phyloP scores from a whole-genome alignment of 2,888 invertebrate genomes.

The Nephrotoma appendiculata region DNA sequence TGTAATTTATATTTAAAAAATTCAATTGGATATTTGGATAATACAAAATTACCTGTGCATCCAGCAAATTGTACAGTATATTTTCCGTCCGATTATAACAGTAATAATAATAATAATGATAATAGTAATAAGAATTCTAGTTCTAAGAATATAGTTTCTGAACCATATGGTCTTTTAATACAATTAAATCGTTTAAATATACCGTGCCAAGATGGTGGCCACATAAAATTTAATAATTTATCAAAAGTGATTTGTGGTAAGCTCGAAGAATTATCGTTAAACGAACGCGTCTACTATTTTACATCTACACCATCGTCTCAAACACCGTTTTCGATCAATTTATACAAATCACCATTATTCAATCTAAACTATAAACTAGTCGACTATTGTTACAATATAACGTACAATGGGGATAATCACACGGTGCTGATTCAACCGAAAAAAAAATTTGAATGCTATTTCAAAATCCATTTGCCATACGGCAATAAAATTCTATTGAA shows the following conservation, averaged over 20 bases:
- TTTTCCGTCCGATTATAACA: slow-evolving; percentile 18
- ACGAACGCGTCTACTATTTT: slow-evolving; percentile 45
- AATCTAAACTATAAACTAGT: slow-evolving; percentile 49
- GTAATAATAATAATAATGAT: background rate
- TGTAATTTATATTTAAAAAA: slow-evolving; percentile 22
- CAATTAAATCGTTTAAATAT: slow-evolving; percentile 54
- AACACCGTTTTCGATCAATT: slow-evolving; percentile 9
- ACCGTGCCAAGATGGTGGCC: slow-evolving; percentile 46
- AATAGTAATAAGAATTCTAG: background rate
- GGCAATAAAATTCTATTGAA: slow-evolving; percentile 47
- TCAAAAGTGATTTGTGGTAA: slow-evolving; percentile 45
- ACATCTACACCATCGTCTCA: background rate
- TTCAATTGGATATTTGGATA: slow-evolving; percentile 21
- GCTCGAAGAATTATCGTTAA: slow-evolving; percentile 46
- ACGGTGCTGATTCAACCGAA: slow-evolving; percentile 48
- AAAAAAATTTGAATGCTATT: slow-evolving; percentile 46
- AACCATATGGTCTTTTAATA: slow-evolving; percentile 40
- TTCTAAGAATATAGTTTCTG: slow-evolving; percentile 7
- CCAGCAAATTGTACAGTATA: slow-evolving; percentile 21
- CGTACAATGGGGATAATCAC: slow-evolving; percentile 46
- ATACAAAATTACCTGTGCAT: slow-evolving; percentile 19
- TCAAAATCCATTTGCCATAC: slow-evolving; percentile 53
- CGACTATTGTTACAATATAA: slow-evolving; percentile 57
- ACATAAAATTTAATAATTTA: slow-evolving; percentile 40
- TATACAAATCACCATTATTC: slow-evolving; percentile 51